phyloP scores from a whole-genome alignment of 2,888 invertebrate genomes.

The Eristalis intricaria region DNA sequence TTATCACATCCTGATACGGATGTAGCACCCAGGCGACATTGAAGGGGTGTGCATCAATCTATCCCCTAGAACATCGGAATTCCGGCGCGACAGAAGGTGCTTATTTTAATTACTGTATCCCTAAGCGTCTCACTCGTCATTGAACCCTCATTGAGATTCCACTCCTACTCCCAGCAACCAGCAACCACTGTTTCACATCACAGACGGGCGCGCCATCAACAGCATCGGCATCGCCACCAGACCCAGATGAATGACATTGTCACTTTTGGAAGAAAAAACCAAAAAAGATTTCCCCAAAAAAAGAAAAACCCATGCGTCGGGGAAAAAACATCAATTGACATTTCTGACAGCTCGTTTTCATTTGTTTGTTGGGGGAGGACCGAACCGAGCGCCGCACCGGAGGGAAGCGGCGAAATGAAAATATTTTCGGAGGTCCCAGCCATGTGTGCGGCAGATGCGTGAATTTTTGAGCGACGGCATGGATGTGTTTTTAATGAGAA shows the following conservation, averaged over 20 bases:
- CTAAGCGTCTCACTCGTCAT: constrained; percentile 65
- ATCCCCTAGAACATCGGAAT: constrained; percentile 3
- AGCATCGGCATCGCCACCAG: background rate
- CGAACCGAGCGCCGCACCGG: background rate
- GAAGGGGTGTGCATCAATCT: constrained; percentile 61
- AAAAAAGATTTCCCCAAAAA: constrained; percentile 32
- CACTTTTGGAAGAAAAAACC: background rate
- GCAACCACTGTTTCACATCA: constrained; percentile 5
- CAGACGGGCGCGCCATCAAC: background rate
- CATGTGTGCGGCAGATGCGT: constrained; percentile 66
- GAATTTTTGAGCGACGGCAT: constrained; percentile 11
- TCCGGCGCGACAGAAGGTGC: constrained; percentile 47
- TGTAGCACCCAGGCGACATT: constrained; percentile 12
- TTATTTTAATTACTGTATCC: constrained; percentile 64
- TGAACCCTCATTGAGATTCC: constrained; percentile 43
- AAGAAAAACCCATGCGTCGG: constrained; percentile 18
- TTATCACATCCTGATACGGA: constrained; percentile 55
- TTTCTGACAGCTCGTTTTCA: constrained; percentile 68
- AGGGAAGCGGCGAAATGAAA: constrained; percentile 21
- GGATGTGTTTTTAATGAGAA: constrained; percentile 69
- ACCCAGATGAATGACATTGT: constrained; percentile 31
- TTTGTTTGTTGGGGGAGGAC: constrained; percentile 6
- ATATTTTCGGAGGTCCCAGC: constrained; percentile 59
- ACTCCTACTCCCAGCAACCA: background rate
- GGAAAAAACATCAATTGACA: constrained; percentile 69